A percentile compares a stretch with the other conserved stretches of the same genome.
Evolutionary conservation across 2,888 invertebrate genomes (phyloP).

Genomic region (Harpagoxenus sublaevis): DNA sequence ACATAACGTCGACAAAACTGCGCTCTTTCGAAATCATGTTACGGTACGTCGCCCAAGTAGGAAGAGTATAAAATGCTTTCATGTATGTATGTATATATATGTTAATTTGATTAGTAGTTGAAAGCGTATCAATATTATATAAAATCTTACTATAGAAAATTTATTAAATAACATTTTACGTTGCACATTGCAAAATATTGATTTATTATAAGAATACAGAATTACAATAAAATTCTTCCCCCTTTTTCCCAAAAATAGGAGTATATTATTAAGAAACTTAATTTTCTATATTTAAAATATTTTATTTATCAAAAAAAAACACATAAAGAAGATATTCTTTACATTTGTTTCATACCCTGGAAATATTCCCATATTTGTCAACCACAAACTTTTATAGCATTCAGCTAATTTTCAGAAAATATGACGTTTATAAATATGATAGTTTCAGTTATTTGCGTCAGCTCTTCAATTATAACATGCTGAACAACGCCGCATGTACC

Average conservation of each 20-base stretch:
- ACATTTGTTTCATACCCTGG: neutral
- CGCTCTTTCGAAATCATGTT: constrained; percentile 2
- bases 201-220: constrained; percentile 3
- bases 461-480: constrained; percentile 10
- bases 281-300: neutral
- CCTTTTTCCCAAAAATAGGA: neutral
- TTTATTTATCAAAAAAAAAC: neutral
- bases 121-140: neutral
- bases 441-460: neutral
- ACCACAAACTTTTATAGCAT: neutral
- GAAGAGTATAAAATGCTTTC: neutral
- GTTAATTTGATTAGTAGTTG: constrained; percentile 1
- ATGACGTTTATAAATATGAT: neutral
- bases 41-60: neutral
- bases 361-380: neutral
- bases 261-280: neutral
- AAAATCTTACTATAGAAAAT: neutral
- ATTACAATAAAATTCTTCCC: neutral
- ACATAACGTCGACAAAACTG: constrained; percentile 27
- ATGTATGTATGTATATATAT: neutral
- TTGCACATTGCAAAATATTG: neutral
- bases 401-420: neutral
- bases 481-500: neutral
- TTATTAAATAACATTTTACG: neutral
- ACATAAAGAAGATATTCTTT: neutral